phyloP scores from a whole-genome alignment of 2,888 invertebrate genomes.

The Pheosia tremula region DNA sequence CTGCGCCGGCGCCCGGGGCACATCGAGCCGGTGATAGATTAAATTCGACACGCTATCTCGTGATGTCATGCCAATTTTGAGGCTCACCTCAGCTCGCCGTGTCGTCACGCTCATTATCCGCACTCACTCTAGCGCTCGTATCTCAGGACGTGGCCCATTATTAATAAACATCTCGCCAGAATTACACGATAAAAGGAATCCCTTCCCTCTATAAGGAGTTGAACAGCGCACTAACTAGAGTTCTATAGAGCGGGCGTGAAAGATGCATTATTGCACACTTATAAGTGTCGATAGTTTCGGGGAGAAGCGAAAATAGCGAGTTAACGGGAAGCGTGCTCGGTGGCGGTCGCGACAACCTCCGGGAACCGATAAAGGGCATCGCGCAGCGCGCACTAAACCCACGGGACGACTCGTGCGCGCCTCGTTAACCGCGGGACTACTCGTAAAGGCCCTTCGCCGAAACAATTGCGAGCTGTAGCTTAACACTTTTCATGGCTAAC shows the following conservation, averaged over 20 bases:
- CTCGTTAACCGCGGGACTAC: constrained; percentile 74
- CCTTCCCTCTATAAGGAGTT: constrained; percentile 19
- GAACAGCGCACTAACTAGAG: constrained; percentile 44
- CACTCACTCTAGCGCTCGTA: constrained; percentile 49
- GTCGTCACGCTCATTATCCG: constrained; percentile 74
- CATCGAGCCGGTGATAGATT: constrained; percentile 76
- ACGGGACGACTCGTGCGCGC: constrained; percentile 59
- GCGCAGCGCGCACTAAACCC: constrained; percentile 63
- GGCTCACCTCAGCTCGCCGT: constrained; percentile 53
- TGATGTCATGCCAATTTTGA: constrained; percentile 81
- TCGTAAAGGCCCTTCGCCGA: constrained; percentile 77
- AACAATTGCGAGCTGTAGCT: constrained; percentile 58
- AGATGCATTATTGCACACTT: constrained; percentile 60
- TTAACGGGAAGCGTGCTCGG: constrained; percentile 72
- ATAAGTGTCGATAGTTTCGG: constrained; percentile 64
- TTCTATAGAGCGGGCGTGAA: constrained; percentile 67
- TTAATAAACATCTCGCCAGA: constrained; percentile 53
- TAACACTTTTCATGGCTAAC: constrained; percentile 32
- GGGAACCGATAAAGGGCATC: constrained; percentile 78
- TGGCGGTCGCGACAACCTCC: constrained; percentile 75
- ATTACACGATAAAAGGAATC: constrained; percentile 27
- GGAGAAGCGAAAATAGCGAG: constrained; percentile 76
- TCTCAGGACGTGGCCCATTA: constrained; percentile 53
- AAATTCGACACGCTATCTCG: constrained; percentile 82
- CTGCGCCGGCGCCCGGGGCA: constrained; percentile 72